Evolutionary conservation across 1,140 invertebrate species (phyloP), one percentile per base, ranked within the genome.

Genomic region (Agrilus planipennis): DNA sequence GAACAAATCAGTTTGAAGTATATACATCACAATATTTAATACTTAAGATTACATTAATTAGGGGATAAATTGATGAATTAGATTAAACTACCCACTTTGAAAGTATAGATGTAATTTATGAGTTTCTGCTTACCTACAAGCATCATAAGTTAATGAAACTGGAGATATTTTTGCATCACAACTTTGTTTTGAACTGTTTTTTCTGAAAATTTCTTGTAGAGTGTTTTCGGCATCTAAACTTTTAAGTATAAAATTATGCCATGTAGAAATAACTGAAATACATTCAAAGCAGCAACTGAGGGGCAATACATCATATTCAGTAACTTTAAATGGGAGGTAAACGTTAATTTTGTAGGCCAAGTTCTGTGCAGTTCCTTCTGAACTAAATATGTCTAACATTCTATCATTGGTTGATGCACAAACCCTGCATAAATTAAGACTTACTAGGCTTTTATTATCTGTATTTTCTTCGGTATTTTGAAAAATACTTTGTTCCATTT

Each of bases 251-350:
- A 81, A 61, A 41, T 77, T 70, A 52, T 77, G 70, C 72, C 75
- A 81, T 0, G 73, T 67, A 22, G 79, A 51, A 14, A 82, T 47
- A 0, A 71, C 73, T 30, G 67, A 70, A 0, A 71, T 69, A 54
- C 79, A 82, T 37, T 72, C 67, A 47, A 69, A 73, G 63, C 79
- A 82, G 28, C 79, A 57, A 43, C 73, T 67, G 4, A 66, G 49
- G 1, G 77, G 77, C 41, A 80, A 57, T 9, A 46, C 53, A 51
- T 80, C 77, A 15, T 51, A 51, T 52, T 68, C 53, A 2, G 60
- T 47, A 27, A 81, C 63, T 72, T 78, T 52, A 22, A 52, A 44
- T 21, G 72, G 72, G 39, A 76, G 50, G 58, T 74, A 66, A 27
- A 59, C 62, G 43, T 72, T 63, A 42, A 76, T 72, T 65, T 75